Evolutionary conservation across 2,113 vertebrate species (phyloP), one percentile per base, ranked within the genome.

Genomic region (Barnardius zonarius): DNA sequence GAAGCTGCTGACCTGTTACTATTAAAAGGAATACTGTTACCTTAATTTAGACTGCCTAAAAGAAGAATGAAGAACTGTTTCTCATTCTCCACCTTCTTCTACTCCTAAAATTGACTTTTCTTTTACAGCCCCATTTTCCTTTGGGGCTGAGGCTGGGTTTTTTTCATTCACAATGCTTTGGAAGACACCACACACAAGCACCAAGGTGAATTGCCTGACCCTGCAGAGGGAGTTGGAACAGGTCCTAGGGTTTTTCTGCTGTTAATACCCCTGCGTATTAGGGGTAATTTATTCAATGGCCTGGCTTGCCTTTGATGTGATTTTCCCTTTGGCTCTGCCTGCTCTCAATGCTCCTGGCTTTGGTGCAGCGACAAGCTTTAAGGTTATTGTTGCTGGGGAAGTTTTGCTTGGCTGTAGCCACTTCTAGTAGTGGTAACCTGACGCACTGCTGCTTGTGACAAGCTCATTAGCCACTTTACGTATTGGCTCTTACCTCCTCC

Each of bases 391-490:
- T 63, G 33, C 14, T 89, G 62, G 48, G 80, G 39, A 27, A 77
- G 12, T 4, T 85, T 88, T 95, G 22, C 41, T 87, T 63, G 90
- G 28, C 59, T 93, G 49, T 35, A 74, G 23, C 28, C 35, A 52
- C 11, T 89, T 57, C 48, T 91, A 68, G 37, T 31, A 13, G 37
- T 23, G 55, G 54, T n/a, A 78, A 90, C 79, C 41, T 15, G 20
- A 14, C 2, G 54, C 30, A 25, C 14, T 48, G 43, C 61, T 92
- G 31, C 22, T 74, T 76, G 48, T 72, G 84, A 92, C 57, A 57
- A 87, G 55, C 79, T 96, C 75, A 81, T 90, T 86, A 94, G 80
- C 85, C 79, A 83, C 74, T 94, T 87, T 83, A 43, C 63, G 70
- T 74, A 37, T 63, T 63, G 79, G 41, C 75, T 74, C 67, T 77